These are phyloP conservation scores for Leptogaster cylindrica DNA, from an alignment of 2,888 invertebrate species.

Conservation along the genomic window DNA sequence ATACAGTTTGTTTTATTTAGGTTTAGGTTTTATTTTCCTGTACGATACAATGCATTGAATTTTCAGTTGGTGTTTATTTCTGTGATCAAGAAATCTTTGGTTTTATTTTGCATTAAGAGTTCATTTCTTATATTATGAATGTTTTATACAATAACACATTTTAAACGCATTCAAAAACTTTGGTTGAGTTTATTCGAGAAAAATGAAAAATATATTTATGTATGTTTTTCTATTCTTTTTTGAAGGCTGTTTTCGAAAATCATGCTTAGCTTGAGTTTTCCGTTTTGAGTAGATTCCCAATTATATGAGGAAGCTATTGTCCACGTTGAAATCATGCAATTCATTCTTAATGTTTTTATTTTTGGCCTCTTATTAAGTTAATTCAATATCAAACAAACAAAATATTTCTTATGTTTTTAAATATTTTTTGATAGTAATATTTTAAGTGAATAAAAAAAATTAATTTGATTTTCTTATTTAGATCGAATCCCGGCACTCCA, in stretches of 20 bases:
- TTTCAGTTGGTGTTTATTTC: too few species aligned
- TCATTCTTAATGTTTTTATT: conserved; percentile 9
- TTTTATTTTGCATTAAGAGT: too few species aligned
- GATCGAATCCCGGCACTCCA: conserved; percentile 92
- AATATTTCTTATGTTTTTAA: conserved; percentile 36
- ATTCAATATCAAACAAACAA: too few species aligned
- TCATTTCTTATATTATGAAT: too few species aligned
- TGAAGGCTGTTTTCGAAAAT: conserved; percentile 5
- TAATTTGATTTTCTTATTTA: conserved; percentile 63
- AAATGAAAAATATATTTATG: too few species aligned
- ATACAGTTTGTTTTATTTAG: too few species aligned
- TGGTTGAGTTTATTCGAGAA: too few species aligned
- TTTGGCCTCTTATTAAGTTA: conserved; percentile 25
- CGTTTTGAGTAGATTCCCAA: conserved; percentile 39
- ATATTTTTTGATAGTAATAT: background rate
- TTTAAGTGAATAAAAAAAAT: background rate
- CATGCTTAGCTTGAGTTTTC: conserved; percentile 28
- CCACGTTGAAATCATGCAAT: conserved; percentile 41
- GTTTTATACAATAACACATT: too few species aligned
- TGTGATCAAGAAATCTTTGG: conserved; percentile 36
- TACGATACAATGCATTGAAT: too few species aligned
- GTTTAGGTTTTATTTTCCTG: too few species aligned
- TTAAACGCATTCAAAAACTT: too few species aligned
- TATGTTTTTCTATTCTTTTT: too few species aligned
- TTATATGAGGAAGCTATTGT: conserved; percentile 36